phyloP scores from a whole-genome alignment of 2,797 vertebrate species.

The Remorina albescens region DNA sequence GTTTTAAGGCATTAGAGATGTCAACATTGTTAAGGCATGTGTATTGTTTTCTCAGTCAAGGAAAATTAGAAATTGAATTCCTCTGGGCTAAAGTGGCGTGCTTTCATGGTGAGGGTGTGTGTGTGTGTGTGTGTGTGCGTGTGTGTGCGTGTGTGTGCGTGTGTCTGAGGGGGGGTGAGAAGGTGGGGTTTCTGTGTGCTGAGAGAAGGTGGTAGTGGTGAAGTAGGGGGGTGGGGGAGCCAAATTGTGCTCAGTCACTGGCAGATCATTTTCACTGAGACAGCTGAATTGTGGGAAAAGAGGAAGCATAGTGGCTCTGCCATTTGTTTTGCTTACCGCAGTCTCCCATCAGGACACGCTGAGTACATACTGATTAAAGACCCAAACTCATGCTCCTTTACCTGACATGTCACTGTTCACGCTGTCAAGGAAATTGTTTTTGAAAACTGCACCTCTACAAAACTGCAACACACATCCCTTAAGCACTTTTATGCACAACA shows the following conservation, averaged over 20 bases:
- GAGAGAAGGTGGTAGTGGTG: slow-evolving; percentile 37
- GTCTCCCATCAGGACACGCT: slow-evolving; percentile 54
- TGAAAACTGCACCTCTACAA: slow-evolving; percentile 6
- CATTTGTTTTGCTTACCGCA: slow-evolving; percentile 74
- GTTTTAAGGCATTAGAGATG: slow-evolving; percentile 86
- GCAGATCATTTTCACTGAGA: slow-evolving; percentile 71
- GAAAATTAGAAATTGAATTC: slow-evolving; percentile 88
- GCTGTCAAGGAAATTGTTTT: background rate
- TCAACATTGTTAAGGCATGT: slow-evolving; percentile 86
- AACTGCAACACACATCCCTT: slow-evolving; percentile 29
- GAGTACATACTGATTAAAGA: slow-evolving; percentile 49
- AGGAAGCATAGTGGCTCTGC: slow-evolving; percentile 65
- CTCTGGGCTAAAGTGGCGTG: slow-evolving; percentile 75
- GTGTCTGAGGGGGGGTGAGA: background rate
- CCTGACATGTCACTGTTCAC: slow-evolving; percentile 1
- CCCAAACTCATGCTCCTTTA: slow-evolving; percentile 21
- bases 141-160: no score
- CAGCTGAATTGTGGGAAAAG: slow-evolving; percentile 78
- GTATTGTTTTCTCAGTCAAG: slow-evolving; percentile 88
- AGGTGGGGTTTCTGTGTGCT: slow-evolving; percentile 62
- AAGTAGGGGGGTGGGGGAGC: slow-evolving; percentile 16
- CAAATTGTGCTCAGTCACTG: slow-evolving; percentile 78
- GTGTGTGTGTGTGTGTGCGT: slow-evolving; percentile 38
- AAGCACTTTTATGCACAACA: no score
- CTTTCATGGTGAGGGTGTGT: slow-evolving; percentile 47